Conservation (phyloP, 2,888 invertebrate species). For the Heteromyza rotundicornis region DNA sequence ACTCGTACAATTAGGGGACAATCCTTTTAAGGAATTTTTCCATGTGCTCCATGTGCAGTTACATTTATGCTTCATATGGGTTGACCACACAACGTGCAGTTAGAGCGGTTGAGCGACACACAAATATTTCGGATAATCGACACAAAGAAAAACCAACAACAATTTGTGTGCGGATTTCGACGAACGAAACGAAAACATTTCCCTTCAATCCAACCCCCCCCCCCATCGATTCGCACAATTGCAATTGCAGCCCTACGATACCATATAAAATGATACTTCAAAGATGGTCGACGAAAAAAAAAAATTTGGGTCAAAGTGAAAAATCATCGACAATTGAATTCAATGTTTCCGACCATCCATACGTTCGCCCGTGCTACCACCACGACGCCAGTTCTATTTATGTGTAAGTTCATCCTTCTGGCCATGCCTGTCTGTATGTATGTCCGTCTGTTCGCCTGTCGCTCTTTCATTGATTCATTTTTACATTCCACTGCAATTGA, state of each 20-base stretch:
- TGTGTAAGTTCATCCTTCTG: too few relatives aligned
- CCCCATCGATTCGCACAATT: too few relatives aligned
- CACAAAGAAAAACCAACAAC: slow-evolving; percentile 3
- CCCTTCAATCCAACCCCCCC: neutral
- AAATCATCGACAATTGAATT: slow-evolving; percentile 10
- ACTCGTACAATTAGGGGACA: too few relatives aligned
- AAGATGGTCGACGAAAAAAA: neutral
- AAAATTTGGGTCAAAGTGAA: slow-evolving; percentile 10
- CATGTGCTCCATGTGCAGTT: too few relatives aligned
- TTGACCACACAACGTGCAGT: too few relatives aligned
- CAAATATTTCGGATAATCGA: too few relatives aligned
- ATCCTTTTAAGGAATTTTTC: too few relatives aligned
- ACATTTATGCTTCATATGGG: too few relatives aligned
- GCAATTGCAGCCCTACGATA: neutral
- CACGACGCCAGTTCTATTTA: too few relatives aligned
- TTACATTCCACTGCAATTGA: slow-evolving; percentile 1
- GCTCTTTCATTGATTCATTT: neutral
- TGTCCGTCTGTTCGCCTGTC: neutral
- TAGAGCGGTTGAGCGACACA: too few relatives aligned
- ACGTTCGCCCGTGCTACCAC: too few relatives aligned
- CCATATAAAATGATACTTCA: neutral
- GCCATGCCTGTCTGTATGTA: neutral
- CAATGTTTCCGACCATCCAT: slow-evolving; percentile 2
- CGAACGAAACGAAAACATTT: neutral
- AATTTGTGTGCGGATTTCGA: slow-evolving; percentile 1